Conservation (phyloP, 53 echinoderm and acorn worm species). For the Actinopyga echinites region DNA sequence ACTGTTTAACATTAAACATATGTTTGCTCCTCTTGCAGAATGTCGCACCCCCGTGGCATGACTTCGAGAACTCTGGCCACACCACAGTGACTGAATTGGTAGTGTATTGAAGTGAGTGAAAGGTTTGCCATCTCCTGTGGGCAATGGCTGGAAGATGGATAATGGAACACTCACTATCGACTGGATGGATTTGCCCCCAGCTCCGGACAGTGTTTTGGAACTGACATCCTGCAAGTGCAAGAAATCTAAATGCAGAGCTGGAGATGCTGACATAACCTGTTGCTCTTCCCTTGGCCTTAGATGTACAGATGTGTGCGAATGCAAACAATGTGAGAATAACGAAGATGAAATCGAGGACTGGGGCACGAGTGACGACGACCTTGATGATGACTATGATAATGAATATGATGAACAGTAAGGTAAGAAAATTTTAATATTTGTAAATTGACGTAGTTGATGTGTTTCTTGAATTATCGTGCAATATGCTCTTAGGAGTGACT, state of each 20-base stretch:
- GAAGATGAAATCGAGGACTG: slow-evolving; percentile 1
- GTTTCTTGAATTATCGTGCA: no score
- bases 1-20: no score
- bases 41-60: no score
- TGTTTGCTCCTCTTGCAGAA: no score
- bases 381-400: slow-evolving; percentile 44
- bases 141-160: slow-evolving; percentile 19
- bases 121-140: neutral
- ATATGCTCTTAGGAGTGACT: no score
- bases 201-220: slow-evolving; percentile 48
- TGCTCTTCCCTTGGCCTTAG: slow-evolving; percentile 39
- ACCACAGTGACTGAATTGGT: no score
- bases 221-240: slow-evolving; percentile 49
- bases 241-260: slow-evolving; percentile 46
- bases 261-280: slow-evolving; percentile 40
- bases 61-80: no score
- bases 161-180: slow-evolving; percentile 46
- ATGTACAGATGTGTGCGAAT: slow-evolving; percentile 63
- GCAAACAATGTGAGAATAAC: slow-evolving; percentile 57
- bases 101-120: no score
- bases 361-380: slow-evolving; percentile 6
- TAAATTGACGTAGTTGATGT: no score
- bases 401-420: slow-evolving; percentile 35
- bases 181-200: slow-evolving; percentile 68
- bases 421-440: neutral